Base-by-base conservation (phyloP, 2,888 invertebrate species). In the Ormyrus rosae region DNA sequence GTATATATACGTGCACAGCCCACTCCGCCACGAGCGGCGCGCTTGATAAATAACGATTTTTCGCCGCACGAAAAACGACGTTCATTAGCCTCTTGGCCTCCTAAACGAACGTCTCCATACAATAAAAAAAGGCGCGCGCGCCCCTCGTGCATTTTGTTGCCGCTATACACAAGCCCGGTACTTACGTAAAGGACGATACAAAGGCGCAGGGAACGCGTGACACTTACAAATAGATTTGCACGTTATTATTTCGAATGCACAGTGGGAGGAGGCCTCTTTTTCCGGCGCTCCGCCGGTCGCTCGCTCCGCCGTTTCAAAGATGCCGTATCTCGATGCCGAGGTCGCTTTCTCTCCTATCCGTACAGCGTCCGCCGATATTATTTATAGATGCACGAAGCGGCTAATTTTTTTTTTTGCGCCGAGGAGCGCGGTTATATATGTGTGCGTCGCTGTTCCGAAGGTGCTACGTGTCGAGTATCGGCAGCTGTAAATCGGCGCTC, bases 381-480 rank as follows among this genome's bases (percentile, higher is more conserved):
- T 74, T 79, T 79, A 79, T 79, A 79, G 79, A 69, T 79, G 74
- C 74, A 70, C 78, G 75, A 68, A 51, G 67, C 60, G 61, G 77
- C n/a, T 65, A 34, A 13, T 61, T 68, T 61, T 76, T 53, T 50
- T 46, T 51, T 19, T 63, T 46, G 50, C 61, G 45, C 61, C 34
- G 34, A 34, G 34, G 0, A 19, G 19, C 19, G 34, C 34, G 34
- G 34, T 34, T 19, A 2, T 19, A 19, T 19, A 2, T 19, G 19
- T 19, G 19, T 19, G 19, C 19, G 34, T 34, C 34, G 34, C 34
- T 34, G 34, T 4, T 34, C 34, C 34, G 34, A 4, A 34, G 34
- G 34, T 34, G 34, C 34, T 34, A 34, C 4, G 34, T 34, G 34
- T 34, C 34, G 3, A 34, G 34, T 34, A 34, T 34, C 34, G 34